A percentile compares a stretch with the other conserved stretches of the same genome.
phyloP scores from a whole-genome alignment of 1,140 invertebrate genomes.

The Aethina tumida region DNA sequence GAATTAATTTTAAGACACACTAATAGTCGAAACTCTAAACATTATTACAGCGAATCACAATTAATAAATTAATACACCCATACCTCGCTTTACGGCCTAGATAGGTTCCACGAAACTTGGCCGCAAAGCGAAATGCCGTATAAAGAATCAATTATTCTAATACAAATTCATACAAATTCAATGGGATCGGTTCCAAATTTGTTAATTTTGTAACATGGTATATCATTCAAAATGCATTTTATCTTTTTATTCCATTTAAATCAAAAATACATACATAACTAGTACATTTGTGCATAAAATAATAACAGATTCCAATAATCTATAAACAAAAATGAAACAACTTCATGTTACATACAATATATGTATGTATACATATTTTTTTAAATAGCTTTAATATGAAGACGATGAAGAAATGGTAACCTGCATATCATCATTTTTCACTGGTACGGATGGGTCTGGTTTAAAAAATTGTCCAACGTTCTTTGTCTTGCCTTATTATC shows the following conservation, averaged over 20 bases:
- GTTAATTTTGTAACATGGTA: constrained; percentile 14
- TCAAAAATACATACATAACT: constrained; percentile 4
- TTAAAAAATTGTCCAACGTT: constrained; percentile 16
- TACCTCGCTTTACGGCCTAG: constrained; percentile 14
- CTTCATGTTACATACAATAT: constrained; percentile 2
- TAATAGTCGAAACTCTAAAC: too few relatives aligned
- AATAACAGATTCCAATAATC: too few relatives aligned
- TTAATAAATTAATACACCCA: constrained; percentile 14
- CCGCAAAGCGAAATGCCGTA: constrained; percentile 12
- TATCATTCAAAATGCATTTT: constrained; percentile 18
- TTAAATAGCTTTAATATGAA: too few relatives aligned
- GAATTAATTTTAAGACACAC: too few relatives aligned
- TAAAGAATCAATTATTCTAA: constrained; percentile 19
- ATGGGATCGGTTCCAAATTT: constrained; percentile 16
- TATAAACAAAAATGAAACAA: too few relatives aligned
- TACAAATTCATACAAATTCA: constrained; percentile 17
- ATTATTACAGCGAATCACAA: too few relatives aligned
- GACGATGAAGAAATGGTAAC: constrained; percentile 15
- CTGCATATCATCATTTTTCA: constrained; percentile 13
- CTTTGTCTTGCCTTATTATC: constrained; percentile 17
- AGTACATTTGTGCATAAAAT: constrained; percentile 7
- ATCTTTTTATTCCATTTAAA: constrained; percentile 12
- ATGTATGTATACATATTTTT: too few relatives aligned
- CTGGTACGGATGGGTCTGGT: constrained; percentile 14
- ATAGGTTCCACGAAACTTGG: too few relatives aligned